Base-by-base conservation (phyloP, 2,888 invertebrate genomes). In the Nymphalis c-album region DNA sequence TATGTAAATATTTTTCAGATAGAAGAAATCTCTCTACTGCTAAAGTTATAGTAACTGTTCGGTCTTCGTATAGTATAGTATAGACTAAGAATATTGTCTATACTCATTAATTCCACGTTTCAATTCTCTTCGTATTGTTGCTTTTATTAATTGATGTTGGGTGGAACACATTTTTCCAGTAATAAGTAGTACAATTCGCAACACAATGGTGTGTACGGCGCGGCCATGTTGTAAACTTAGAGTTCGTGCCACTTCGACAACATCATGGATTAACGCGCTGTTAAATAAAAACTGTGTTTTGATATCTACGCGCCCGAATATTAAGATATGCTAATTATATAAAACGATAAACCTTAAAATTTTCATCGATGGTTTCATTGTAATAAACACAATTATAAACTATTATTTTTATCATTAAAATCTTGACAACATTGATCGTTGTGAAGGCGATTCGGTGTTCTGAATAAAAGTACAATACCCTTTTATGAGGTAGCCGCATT, bases 231-330 rank as follows among this genome's bases (percentile, higher is more conserved):
- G 82, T 83, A 83, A 83, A 82, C 82, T 74, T 69, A 70, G 64
- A 74, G 77, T 78, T 77, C 81, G 81, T 81, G 81, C 79, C 81
- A 77, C 75, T 76, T 75, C 74, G 79, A 78, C 80, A 80, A 77
- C 77, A 78, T 77, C 75, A 60, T 74, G 78, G 81, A 79, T 87
- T 80, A 77, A 68, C 77, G 85, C 86, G 80, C 81, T 76, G 76
- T 53, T 58, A 31, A 58, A 63, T 63, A 48, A 64, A 67, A 64
- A 67, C 45, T n/a, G 26, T 13, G 6, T 53, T 53, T 26, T 53
- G 26, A 16, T 53, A 26, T 22, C 5, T 51, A 13, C 13, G 17
- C 22, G 13, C 18, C 13, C 7, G 18, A 20, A 10, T 20, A 51
- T 51, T 22, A 20, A 20, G 18, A 51, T 51, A 20, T 51, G 20